Percentiles rank a stretch among this genome's conserved stretches.
Evolutionary conservation across 2,888 invertebrate genomes (phyloP).

Genomic region (Habroteleia sp.): DNA sequence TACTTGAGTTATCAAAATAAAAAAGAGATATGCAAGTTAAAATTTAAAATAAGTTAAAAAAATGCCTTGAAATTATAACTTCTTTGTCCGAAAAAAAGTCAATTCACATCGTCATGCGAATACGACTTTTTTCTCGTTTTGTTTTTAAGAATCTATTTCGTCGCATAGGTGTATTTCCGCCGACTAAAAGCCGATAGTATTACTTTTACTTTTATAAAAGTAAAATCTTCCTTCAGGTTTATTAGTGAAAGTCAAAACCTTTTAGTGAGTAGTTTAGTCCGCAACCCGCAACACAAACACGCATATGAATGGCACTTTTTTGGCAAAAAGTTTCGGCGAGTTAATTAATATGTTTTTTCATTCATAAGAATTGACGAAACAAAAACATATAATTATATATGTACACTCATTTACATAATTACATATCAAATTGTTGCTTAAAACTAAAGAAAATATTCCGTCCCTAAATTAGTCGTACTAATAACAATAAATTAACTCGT

Average conservation of each 20-base stretch:
- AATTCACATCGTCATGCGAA: too few species aligned
- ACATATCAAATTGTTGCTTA: too few species aligned
- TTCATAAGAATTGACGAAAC: neutral
- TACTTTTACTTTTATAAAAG: conserved; percentile 61
- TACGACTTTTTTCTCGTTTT: too few species aligned
- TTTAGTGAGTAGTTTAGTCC: conserved; percentile 35
- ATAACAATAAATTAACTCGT: too few species aligned
- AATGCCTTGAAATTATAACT: too few species aligned
- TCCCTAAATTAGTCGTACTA: too few species aligned
- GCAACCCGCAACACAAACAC: neutral
- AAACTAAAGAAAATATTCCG: too few species aligned
- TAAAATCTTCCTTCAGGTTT: conserved; percentile 49
- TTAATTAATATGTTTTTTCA: conserved; percentile 2
- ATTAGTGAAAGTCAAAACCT: conserved; percentile 57
- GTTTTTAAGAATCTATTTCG: conserved; percentile 9
- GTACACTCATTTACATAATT: too few species aligned
- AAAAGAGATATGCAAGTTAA: too few species aligned
- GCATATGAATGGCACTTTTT: neutral
- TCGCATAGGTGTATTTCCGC: conserved; percentile 17
- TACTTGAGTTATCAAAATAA: too few species aligned
- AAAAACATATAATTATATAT: too few species aligned
- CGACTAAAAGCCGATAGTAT: conserved; percentile 8
- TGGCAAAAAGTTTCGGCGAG: conserved; percentile 2
- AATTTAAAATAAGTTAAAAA: too few species aligned
- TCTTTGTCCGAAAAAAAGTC: conserved; percentile 15